phyloP scores from a whole-genome alignment of 2,797 vertebrate species.

The Bovichtus variegatus region DNA sequence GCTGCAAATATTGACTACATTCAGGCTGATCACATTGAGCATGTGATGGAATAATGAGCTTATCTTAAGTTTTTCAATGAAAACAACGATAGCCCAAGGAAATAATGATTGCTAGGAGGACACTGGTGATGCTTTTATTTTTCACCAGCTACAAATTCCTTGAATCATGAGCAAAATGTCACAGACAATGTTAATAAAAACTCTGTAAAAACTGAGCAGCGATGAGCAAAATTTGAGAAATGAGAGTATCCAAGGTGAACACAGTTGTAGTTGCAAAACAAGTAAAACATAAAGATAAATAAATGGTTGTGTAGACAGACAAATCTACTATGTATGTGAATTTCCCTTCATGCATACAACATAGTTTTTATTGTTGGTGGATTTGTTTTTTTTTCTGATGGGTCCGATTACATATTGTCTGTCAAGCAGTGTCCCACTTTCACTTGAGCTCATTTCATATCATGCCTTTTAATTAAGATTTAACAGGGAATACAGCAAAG shows the following conservation, averaged over 20 bases:
- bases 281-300: too few species aligned
- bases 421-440: background rate
- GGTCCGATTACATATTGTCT: conserved; percentile 31
- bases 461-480: conserved; percentile 63
- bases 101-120: background rate
- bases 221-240: background rate
- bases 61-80: background rate
- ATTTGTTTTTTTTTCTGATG: background rate
- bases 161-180: background rate
- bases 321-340: background rate
- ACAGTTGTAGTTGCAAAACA: background rate
- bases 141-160: background rate
- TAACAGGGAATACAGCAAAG: conserved; percentile 28
- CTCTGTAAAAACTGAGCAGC: too few species aligned
- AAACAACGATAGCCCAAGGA: background rate
- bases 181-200: too few species aligned
- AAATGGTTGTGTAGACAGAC: background rate
- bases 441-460: conserved; percentile 51
- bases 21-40: background rate
- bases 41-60: background rate
- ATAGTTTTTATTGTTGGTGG: background rate
- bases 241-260: too few species aligned
- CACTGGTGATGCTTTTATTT: background rate
- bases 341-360: background rate
- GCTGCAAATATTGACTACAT: background rate